A percentile compares a stretch with the other conserved stretches of the same genome.
Evolutionary conservation across 2,113 vertebrate species (phyloP).

Genomic region (Actenoides hombroni): DNA sequence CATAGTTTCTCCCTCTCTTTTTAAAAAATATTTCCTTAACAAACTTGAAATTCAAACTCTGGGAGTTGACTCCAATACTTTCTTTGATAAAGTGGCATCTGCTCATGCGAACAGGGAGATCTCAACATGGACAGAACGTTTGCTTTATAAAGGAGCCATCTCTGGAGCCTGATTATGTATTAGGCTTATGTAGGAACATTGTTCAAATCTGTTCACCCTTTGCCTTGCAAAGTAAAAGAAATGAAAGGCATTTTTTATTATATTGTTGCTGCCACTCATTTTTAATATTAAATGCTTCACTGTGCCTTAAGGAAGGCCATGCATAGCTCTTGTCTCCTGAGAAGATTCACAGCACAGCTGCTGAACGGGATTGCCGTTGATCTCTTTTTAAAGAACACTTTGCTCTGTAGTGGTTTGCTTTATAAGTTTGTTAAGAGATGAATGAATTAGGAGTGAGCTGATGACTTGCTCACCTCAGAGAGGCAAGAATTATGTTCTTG

Average conservation of each 20-base stretch:
- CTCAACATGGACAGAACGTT: not conserved
- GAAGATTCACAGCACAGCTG: slow-evolving; percentile 8
- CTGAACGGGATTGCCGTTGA: not conserved
- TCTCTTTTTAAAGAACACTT: not conserved
- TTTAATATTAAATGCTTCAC: not conserved
- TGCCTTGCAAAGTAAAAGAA: not conserved
- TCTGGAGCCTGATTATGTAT: not conserved
- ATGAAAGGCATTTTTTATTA: not conserved
- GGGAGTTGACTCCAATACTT: slow-evolving; percentile 10
- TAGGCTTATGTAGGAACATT: not conserved
- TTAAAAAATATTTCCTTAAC: slow-evolving; percentile 61
- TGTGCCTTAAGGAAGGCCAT: not conserved
- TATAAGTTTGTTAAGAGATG: slow-evolving; percentile 1
- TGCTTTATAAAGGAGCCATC: not conserved
- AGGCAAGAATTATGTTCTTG: slow-evolving; percentile 39
- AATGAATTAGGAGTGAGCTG: slow-evolving; percentile 14
- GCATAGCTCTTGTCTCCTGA: not conserved
- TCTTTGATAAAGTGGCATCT: slow-evolving; percentile 65
- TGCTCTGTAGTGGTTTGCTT: not conserved
- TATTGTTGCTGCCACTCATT: not conserved
- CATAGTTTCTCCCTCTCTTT: slow-evolving; percentile 44
- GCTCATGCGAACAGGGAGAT: not conserved
- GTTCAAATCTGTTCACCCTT: not conserved
- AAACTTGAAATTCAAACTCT: slow-evolving; percentile 64
- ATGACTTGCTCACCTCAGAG: slow-evolving; percentile 34